Evolutionary conservation across 2,113 vertebrate genomes (phyloP), one percentile per base, ranked within the genome.

Genomic region (Poecilia latipinna): DNA sequence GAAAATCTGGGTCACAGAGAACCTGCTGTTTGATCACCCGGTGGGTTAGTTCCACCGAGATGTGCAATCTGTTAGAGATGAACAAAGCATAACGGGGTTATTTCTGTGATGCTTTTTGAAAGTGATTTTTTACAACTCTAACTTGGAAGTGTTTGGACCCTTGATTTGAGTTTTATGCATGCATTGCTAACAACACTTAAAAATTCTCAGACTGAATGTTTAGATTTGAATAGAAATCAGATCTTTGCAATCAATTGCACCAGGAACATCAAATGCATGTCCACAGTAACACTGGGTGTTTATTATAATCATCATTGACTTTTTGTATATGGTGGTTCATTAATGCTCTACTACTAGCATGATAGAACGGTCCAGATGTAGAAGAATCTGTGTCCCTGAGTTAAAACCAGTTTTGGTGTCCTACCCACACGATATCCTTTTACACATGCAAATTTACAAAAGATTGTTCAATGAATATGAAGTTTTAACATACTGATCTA

Each of bases 1-100:
- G 61, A 75, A 6, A 57, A 88, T 84, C 75, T 80, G 72, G 51
- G 75, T 63, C 51, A 57, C 15, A 17, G 22, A 12, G 32, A 60
- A 72, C 79, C 65, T 70, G 73, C 75, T 75, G 72, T 81, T 61
- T 75, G 86, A 79, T 84, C 69, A 78, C 72, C 70, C 79, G 64
- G 72, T 74, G 77, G 75, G 68, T 88, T 80, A 77, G 68, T 57
- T 80, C 68, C 75, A 77, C 81, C 77, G 77, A 61, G 82, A 61
- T 64, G 29, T 74, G 72, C 74, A 61, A 8, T 37, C 26, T 11
- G 4, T 64, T 35, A 12, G 57, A 63, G 60, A 62, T 68, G 68
- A 31, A 54, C 68, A 42, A n/a, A 28, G 26, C 54, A 61, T 28
- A 12, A 42, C 17, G 22, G 19, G 37, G 57, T 62, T 7, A 65